Percentiles rank a stretch among this genome's conserved stretches.
Evolutionary conservation across 1,140 invertebrate species (phyloP).

Genomic region (Drosophila bocqueti): DNA sequence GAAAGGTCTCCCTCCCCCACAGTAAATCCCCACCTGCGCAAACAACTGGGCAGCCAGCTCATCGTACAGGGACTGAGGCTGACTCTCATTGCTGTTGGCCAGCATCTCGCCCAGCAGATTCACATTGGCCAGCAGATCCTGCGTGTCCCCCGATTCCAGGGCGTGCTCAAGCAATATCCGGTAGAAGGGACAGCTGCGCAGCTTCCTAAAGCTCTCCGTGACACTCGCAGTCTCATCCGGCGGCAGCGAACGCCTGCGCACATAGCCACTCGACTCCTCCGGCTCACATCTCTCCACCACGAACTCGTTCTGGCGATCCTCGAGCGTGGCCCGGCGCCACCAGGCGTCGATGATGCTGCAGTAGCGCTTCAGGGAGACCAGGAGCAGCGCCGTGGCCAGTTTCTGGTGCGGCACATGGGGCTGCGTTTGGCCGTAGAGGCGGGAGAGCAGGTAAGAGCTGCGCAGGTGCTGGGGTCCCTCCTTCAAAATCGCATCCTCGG

Average conservation of each 20-base stretch:
- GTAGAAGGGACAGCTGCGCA: constrained; percentile 55
- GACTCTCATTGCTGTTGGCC: constrained; percentile 22
- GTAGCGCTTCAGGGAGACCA: constrained; percentile 55
- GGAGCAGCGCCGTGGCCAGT: constrained; percentile 46
- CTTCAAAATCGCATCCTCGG: constrained; percentile 12
- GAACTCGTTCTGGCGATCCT: constrained; percentile 72
- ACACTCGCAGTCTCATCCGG: not conserved
- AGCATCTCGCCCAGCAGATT: constrained; percentile 63
- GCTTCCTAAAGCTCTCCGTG: constrained; percentile 11
- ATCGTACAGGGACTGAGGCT: constrained; percentile 39
- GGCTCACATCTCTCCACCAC: constrained; percentile 54
- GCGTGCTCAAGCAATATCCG: constrained; percentile 59
- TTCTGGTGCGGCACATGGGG: constrained; percentile 41
- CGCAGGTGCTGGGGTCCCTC: constrained; percentile 58
- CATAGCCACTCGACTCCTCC: not conserved
- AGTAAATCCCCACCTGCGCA: constrained; percentile 18
- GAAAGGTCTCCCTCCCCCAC: not conserved
- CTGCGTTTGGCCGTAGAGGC: constrained; percentile 38
- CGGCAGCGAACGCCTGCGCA: constrained; percentile 7
- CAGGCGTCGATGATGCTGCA: constrained; percentile 73
- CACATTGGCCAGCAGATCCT: constrained; percentile 67
- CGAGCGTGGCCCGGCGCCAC: constrained; percentile 68
- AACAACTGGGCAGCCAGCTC: constrained; percentile 53
- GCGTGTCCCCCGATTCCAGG: constrained; percentile 68
- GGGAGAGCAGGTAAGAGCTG: constrained; percentile 59